Base-by-base conservation (phyloP, 2,888 invertebrate genomes). In the Pammene aurita region DNA sequence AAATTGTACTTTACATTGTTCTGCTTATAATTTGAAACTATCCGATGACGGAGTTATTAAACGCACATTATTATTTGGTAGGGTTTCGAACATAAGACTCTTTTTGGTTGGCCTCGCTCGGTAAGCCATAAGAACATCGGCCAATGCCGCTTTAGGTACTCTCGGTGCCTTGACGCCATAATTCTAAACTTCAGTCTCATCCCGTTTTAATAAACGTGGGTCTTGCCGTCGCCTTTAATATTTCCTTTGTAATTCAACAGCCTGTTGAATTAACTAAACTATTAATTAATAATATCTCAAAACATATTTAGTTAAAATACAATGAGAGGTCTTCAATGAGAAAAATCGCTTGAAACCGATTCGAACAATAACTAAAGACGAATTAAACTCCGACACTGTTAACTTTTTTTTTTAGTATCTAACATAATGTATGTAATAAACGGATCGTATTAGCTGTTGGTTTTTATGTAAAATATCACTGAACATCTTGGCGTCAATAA, bases 201-300 rank as follows among this genome's bases (percentile, higher is more conserved):
- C 58, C 67, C 58, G 67, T 70, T 67, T 72, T 66, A 70, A 63
- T 66, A 65, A 58, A 74, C 78, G 86, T 84, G 80, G 85, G 54
- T 55, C 69, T 69, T 65, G 60, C 85, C 80, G 82, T 80, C 73
- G 74, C 79, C 76, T 79, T 82, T 79, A 82, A 78, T 78, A 80
- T 81, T 83, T 80, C 78, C 79, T 82, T 82, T 82, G 79, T 83
- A 81, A 69, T 69, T 83, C 75, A 76, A 77, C 64, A 83, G 76
- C 76, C 79, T 67, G 69, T 82, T 82, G n/a, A n/a, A 83, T 83
- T 82, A 80, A 78, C 77, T 79, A 76, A 76, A 75, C 78, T 79
- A 79, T 80, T 80, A 76, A 80, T 81, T 81, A 80, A 73, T 71
- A 70, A 66, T 70, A 70, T 66, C 34, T 62, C 62, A 34, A 55